Evolutionary conservation across 2,113 vertebrate species (phyloP).

Genomic region (Lamprotornis superbus): DNA sequence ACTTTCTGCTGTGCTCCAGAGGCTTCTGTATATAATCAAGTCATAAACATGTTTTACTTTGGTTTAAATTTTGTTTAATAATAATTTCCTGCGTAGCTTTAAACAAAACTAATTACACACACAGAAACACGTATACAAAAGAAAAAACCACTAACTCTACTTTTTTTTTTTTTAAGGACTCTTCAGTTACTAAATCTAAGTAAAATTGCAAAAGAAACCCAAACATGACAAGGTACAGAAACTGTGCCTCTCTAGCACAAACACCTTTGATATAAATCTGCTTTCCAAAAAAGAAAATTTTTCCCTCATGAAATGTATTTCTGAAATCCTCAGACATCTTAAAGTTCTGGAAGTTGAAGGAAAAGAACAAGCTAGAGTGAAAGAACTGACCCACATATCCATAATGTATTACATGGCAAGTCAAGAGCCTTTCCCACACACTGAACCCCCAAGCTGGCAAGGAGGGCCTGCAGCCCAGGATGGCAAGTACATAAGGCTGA

Average conservation of each 20-base stretch:
- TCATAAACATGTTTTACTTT: background rate
- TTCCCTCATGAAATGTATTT: background rate
- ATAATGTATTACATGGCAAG: fast-evolving
- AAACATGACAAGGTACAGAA: background rate
- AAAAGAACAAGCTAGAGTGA: background rate
- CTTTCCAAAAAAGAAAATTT: background rate
- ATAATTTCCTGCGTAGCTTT: slow-evolving; percentile 23
- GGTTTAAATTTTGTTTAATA: slow-evolving; percentile 5
- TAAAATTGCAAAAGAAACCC: background rate
- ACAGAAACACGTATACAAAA: background rate
- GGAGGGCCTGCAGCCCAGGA: background rate
- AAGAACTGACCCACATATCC: background rate
- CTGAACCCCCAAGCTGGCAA: background rate
- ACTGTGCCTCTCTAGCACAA: background rate
- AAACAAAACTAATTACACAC: background rate
- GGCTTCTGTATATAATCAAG: background rate
- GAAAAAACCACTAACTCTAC: background rate
- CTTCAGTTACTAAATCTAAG: background rate
- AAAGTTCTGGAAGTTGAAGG: background rate
- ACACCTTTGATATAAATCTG: background rate
- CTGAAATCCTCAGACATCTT: background rate
- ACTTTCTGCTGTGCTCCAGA: slow-evolving; percentile 2
- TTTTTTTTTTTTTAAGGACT: background rate
- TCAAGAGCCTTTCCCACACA: background rate
- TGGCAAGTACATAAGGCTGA: background rate